A percentile compares a stretch with the other conserved stretches of the same genome.
Conservation (phyloP, 2,888 invertebrate genomes). For the Drosophila hamatofila region DNA sequence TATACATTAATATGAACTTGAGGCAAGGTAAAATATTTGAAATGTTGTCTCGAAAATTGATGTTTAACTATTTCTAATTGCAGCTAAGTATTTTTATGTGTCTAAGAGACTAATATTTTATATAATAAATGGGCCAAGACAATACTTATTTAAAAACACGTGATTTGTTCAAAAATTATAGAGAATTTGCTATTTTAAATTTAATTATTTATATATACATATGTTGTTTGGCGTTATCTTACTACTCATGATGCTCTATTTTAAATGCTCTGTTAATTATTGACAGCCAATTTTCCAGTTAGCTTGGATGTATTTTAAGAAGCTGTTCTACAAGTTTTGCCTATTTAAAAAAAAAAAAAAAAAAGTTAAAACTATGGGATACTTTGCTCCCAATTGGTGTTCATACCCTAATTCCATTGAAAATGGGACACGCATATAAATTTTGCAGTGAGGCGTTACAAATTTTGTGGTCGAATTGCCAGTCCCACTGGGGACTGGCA, state of each 20-base stretch:
- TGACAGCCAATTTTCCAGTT: background rate
- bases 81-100: conserved; percentile 32
- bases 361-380: too few species aligned
- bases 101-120: conserved; percentile 1
- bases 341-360: too few species aligned
- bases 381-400: too few species aligned
- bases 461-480: too few species aligned
- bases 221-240: too few species aligned
- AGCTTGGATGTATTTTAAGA: background rate
- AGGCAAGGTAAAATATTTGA: conserved; percentile 36
- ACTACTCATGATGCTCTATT: too few species aligned
- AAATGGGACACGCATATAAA: too few species aligned
- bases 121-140: background rate
- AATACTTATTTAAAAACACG: background rate
- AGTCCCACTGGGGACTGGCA: too few species aligned
- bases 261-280: background rate
- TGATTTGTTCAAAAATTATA: background rate
- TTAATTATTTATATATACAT: background rate
- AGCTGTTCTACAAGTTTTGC: background rate
- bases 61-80: conserved; percentile 56
- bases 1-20: conserved; percentile 38
- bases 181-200: background rate
- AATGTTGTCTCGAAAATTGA: conserved; percentile 17
- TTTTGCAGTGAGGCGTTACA: too few species aligned
- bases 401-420: too few species aligned